A percentile compares a stretch with the other conserved stretches of the same genome.
These are phyloP conservation scores for Cylindroiulus punctatus DNA, from an alignment of 2,888 invertebrate genomes.

Conservation along the genomic window DNA sequence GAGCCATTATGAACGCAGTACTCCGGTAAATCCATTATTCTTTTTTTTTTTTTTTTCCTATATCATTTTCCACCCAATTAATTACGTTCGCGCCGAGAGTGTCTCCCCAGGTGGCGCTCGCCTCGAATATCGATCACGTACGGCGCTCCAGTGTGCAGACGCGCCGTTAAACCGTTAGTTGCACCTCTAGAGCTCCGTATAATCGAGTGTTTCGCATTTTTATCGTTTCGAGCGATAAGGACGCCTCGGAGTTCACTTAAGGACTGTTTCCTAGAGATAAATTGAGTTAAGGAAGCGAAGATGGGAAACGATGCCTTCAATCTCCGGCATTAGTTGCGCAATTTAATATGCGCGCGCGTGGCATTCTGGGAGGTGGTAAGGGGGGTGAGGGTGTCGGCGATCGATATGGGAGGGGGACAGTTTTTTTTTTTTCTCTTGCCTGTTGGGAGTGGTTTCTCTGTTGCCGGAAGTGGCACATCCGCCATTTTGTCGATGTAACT, in stretches of 20 bases:
- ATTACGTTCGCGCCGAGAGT: neutral
- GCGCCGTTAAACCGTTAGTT: constrained; percentile 6
- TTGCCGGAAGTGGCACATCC: neutral
- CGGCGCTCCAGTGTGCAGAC: neutral
- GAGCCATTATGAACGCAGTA: constrained; percentile 44
- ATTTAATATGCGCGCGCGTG: neutral
- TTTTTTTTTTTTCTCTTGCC: neutral
- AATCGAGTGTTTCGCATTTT: constrained; percentile 33
- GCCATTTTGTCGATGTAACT: neutral
- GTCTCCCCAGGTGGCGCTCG: neutral
- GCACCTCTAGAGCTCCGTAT: neutral
- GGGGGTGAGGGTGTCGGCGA: neutral
- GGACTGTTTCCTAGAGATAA: constrained; percentile 45
- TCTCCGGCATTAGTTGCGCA: constrained; percentile 2
- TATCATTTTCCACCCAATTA: neutral
- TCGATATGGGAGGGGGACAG: neutral
- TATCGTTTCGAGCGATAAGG: constrained; percentile 44
- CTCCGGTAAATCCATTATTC: constrained; percentile 23
- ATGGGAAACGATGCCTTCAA: constrained; percentile 12
- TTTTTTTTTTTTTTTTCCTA: neutral
- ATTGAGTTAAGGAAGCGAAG: constrained; percentile 23
- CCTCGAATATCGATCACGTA: neutral
- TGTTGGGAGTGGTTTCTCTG: neutral
- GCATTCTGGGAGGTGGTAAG: neutral
- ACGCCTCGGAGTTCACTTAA: constrained; percentile 39